These are phyloP conservation scores for Rhopalosiphum nymphaeae DNA, from an alignment of 2,888 invertebrate species.

Conservation along the genomic window DNA sequence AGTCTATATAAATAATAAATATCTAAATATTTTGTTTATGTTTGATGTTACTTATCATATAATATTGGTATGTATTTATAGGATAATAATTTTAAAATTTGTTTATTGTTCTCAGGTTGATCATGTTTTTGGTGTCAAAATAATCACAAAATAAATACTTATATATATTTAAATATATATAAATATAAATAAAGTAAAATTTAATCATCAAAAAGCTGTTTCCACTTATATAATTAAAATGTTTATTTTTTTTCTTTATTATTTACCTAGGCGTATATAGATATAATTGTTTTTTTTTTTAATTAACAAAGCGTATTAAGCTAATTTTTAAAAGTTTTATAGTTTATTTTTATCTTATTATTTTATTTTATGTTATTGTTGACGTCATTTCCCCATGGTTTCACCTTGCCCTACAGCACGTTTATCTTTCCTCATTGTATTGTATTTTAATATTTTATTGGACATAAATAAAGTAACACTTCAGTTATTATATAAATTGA, in stretches of 20 bases:
- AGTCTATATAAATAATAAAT: neutral
- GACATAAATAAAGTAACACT: conserved; percentile 54
- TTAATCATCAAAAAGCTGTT: conserved; percentile 49
- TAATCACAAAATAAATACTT: conserved; percentile 70
- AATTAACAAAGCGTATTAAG: conserved; percentile 57
- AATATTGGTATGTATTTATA: neutral
- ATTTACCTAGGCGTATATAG: conserved; percentile 57
- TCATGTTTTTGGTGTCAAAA: conserved; percentile 86
- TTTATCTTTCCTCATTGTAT: conserved; percentile 55
- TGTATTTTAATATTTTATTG: conserved; percentile 63
- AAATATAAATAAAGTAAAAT: conserved; percentile 35
- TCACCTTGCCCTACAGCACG: conserved; percentile 53
- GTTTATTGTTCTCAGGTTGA: conserved; percentile 77
- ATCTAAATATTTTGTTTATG: neutral
- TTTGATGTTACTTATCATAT: neutral
- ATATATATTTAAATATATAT: conserved; percentile 30
- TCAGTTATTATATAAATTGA: conserved; percentile 16
- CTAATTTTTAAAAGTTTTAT: conserved; percentile 57
- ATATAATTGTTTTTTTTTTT: conserved; percentile 51
- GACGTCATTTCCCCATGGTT: conserved; percentile 36
- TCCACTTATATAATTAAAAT: conserved; percentile 37
- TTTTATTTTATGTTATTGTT: conserved; percentile 62
- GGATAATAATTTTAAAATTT: neutral
- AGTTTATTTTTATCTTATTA: conserved; percentile 62
- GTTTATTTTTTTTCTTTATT: conserved; percentile 37